Percentiles rank a stretch among this genome's conserved stretches.
phyloP scores from a whole-genome alignment of 2,113 vertebrate species.

The Ahaetulla prasina region DNA sequence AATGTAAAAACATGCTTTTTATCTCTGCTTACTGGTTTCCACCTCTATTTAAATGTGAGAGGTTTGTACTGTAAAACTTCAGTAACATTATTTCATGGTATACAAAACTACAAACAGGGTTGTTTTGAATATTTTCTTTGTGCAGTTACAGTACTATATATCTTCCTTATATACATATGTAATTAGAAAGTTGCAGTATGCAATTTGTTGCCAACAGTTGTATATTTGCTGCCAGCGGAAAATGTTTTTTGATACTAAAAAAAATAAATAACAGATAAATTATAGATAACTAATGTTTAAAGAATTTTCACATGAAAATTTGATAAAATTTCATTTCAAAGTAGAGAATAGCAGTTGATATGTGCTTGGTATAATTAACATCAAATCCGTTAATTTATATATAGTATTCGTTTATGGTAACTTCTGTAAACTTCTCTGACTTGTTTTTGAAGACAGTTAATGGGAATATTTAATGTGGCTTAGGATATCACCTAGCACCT shows the following conservation, averaged over 20 bases:
- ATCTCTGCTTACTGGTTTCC: background rate
- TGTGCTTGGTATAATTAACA: background rate
- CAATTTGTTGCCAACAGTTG: background rate
- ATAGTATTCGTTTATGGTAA: background rate
- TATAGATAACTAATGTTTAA: background rate
- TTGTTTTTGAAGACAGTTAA: background rate
- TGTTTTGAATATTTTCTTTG: constrained; percentile 13
- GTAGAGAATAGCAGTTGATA: background rate
- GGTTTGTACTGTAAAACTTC: background rate
- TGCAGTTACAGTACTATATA: background rate
- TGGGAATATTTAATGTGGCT: background rate
- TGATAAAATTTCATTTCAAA: background rate
- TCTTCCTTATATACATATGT: background rate
- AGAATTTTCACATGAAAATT: background rate
- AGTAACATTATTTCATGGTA: constrained; percentile 32
- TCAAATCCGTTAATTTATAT: background rate
- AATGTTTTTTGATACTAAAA: background rate
- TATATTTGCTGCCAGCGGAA: background rate
- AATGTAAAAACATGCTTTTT: background rate
- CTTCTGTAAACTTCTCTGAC: background rate
- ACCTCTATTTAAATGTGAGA: background rate
- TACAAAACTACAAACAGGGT: constrained; percentile 30
- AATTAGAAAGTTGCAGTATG: background rate
- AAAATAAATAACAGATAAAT: background rate
- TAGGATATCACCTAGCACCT: background rate